These are phyloP conservation scores for Plutomurus gul DNA, from an alignment of 1,140 invertebrate species.

Conservation along the genomic window DNA sequence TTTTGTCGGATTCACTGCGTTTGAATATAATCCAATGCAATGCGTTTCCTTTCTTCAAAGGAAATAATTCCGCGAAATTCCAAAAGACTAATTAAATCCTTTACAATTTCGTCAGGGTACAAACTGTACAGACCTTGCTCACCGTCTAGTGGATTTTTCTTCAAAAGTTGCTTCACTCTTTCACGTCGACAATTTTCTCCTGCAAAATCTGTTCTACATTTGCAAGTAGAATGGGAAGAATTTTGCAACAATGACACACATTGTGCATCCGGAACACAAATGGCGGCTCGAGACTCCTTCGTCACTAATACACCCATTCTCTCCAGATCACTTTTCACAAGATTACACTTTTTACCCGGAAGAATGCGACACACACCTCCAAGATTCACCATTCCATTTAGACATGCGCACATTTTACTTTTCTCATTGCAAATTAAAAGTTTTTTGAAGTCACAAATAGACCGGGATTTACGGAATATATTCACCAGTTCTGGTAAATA, in stretches of 20 bases:
- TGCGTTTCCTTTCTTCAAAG: not conserved
- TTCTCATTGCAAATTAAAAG: not conserved
- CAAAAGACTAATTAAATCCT: not conserved
- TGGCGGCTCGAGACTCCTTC: not conserved
- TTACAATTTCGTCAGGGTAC: not conserved
- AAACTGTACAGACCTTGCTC: not conserved
- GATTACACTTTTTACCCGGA: not conserved
- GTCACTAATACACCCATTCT: not conserved
- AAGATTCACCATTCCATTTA: not conserved
- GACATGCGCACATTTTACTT: not conserved
- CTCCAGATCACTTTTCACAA: not conserved
- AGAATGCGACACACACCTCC: not conserved
- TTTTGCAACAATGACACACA: not conserved
- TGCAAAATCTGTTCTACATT: not conserved
- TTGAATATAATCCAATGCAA: not conserved
- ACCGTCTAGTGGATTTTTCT: no score
- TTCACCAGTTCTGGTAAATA: not conserved
- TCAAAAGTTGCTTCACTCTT: not conserved
- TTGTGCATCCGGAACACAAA: not conserved
- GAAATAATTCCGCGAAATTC: not conserved
- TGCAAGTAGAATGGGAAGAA: not conserved
- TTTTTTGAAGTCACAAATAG: not conserved
- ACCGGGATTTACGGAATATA: not conserved
- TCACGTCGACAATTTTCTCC: not conserved
- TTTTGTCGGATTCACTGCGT: not conserved